A percentile compares a stretch with the other conserved stretches of the same genome.
Conservation (phyloP, 2,797 vertebrate genomes). For the Acanthurus lineatus region DNA sequence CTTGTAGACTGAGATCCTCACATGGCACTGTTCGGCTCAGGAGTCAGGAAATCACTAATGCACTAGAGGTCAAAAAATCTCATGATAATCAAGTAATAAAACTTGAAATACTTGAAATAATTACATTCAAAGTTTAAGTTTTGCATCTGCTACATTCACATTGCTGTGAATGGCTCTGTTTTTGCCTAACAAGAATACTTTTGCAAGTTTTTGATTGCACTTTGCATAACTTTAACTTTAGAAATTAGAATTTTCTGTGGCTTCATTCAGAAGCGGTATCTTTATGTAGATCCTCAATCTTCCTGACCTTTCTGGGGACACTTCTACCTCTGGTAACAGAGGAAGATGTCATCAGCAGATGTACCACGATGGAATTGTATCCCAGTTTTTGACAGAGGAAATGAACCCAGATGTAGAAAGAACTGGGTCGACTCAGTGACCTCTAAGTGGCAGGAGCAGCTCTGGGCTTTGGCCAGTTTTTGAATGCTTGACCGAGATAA, state of each 20-base stretch:
- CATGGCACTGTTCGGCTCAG: too few species aligned
- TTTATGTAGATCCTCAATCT: background rate
- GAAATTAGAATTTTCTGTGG: background rate
- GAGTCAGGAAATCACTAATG: too few species aligned
- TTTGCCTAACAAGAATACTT: too few species aligned
- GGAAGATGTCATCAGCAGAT: background rate
- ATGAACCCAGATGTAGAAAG: constrained; percentile 39
- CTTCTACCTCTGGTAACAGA: background rate
- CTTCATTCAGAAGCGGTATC: background rate
- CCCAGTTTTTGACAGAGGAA: constrained; percentile 40
- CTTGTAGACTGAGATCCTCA: too few species aligned
- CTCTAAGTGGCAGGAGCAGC: constrained; percentile 55
- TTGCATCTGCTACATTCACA: too few species aligned
- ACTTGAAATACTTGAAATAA: too few species aligned
- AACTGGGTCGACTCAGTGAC: constrained; percentile 69
- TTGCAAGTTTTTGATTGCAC: too few species aligned
- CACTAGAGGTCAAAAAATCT: too few species aligned
- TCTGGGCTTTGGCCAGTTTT: constrained; percentile 56
- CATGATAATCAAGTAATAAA: too few species aligned
- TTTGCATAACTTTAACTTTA: too few species aligned
- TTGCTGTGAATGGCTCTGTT: too few species aligned
- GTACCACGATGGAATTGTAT: constrained; percentile 13
- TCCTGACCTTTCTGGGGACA: background rate
- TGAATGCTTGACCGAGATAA: constrained; percentile 58
- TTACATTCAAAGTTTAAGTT: too few species aligned